phyloP scores from a whole-genome alignment of 2,888 invertebrate genomes.

The Archips xylosteana region DNA sequence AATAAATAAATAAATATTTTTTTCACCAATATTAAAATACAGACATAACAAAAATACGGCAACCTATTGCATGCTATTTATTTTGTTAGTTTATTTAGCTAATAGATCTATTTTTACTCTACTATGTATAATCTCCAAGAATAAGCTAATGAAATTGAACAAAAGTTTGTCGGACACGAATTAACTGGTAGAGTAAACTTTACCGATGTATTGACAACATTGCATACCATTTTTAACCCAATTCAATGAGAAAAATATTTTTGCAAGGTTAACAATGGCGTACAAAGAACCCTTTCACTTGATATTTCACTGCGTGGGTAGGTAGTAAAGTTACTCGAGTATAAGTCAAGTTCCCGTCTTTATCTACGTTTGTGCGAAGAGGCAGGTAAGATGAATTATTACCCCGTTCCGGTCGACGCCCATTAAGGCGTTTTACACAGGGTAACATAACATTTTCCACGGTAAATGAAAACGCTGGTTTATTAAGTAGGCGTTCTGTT shows the following conservation, averaged over 20 bases:
- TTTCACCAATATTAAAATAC: too few relatives aligned
- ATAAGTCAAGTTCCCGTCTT: conserved; percentile 30
- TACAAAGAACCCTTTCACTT: conserved; percentile 10
- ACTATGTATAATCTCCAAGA: too few relatives aligned
- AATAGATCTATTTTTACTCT: too few relatives aligned
- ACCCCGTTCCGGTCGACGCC: conserved; percentile 25
- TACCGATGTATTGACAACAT: too few relatives aligned
- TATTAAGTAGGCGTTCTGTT: conserved; percentile 8
- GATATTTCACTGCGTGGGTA: conserved; percentile 5
- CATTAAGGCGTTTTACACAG: conserved; percentile 27
- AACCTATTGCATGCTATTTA: too few relatives aligned
- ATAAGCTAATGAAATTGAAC: too few relatives aligned
- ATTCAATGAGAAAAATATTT: not conserved
- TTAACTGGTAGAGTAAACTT: too few relatives aligned
- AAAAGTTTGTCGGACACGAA: too few relatives aligned
- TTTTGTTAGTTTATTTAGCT: too few relatives aligned
- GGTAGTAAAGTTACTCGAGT: conserved; percentile 6
- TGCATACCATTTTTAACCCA: not conserved
- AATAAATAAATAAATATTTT: too few relatives aligned
- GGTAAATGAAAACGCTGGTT: conserved; percentile 1
- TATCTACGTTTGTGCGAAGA: conserved; percentile 23
- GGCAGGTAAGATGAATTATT: conserved; percentile 23
- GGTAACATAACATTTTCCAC: conserved; percentile 7
- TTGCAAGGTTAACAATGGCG: not conserved
- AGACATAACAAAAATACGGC: too few relatives aligned